Base-by-base conservation (phyloP, 2,113 vertebrate genomes). In the Cynocephalus volans region DNA sequence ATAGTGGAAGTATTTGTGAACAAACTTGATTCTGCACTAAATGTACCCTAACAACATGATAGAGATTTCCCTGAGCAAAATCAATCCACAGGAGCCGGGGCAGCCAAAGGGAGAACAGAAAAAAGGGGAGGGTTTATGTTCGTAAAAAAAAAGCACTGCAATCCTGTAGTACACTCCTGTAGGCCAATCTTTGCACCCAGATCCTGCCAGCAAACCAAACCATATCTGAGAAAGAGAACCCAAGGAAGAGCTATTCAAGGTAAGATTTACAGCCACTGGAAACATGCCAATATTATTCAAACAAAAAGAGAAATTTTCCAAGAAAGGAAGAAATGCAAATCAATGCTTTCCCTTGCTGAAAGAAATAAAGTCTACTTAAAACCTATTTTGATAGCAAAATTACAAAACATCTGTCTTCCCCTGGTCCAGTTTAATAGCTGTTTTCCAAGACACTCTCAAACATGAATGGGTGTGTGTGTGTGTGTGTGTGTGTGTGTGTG, bases 281-380 rank as follows among this genome's bases (percentile, higher is more conserved):
- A 96, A 65, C 36, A 93, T 75, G 73, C 31, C 81, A 93, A 79
- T 50, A 75, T 79, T 82, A 79, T 94, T 93, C 88, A 97, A 93
- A 91, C 54, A 88, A 80, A 76, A 93, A 90, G 45, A 90, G 89
- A 96, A 73, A 17, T 28, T 70, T 96, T 58, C 75, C 72, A 89
- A 92, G 70, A 83, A 96, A 97, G n/a, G 31, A 93, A 28, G 26
- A 72, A 88, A 87, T 73, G 28, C 31, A 95, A 97, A 94, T 95
- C 52, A 28, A 88, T 60, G 79, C n/a, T 75, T 96, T 50, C 69
- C 36, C 33, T 11, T 64, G 45, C 45, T 52, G 62, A 95, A 70
- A 97, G 64, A 87, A 84, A 94, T 75, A 94, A 95, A 85, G 28
- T 45, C 58, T 77, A 77, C 76, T 93, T 70, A 89, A 97, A 93